Percentiles rank a stretch among this genome's conserved stretches.
Evolutionary conservation across 2,113 vertebrate genomes (phyloP).

Genomic region (Rhagologus leucostigma): DNA sequence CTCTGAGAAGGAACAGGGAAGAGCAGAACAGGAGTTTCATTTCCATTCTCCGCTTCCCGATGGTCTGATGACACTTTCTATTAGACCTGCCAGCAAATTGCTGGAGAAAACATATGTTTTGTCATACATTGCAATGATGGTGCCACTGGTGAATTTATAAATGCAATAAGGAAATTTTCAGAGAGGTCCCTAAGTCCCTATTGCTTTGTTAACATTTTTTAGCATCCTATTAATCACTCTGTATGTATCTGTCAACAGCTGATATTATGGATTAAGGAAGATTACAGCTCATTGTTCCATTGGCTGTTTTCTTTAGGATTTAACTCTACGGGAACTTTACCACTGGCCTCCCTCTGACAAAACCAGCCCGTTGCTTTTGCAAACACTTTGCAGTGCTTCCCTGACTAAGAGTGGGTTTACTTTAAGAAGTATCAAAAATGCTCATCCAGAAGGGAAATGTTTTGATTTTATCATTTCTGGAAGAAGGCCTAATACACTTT

Average conservation of each 20-base stretch:
- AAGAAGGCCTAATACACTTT: background rate
- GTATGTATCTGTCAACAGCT: background rate
- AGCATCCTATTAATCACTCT: background rate
- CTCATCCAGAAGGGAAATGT: background rate
- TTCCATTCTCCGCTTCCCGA: background rate
- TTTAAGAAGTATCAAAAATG: background rate
- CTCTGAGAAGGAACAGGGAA: background rate
- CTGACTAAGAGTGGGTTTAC: background rate
- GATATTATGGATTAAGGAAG: conserved; percentile 40
- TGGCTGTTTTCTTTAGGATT: conserved; percentile 15
- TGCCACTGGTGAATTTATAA: background rate
- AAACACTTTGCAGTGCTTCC: background rate
- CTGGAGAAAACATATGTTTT: background rate
- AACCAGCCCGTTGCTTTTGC: background rate
- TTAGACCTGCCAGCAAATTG: background rate
- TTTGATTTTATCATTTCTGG: background rate
- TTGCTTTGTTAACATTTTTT: conserved; percentile 21
- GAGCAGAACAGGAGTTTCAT: background rate
- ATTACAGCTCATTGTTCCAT: conserved; percentile 10
- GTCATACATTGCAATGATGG: background rate
- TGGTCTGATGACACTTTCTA: background rate
- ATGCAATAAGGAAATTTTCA: background rate
- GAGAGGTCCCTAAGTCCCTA: background rate
- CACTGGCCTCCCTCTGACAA: background rate
- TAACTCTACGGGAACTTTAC: background rate